Base-by-base conservation (phyloP, 2,888 invertebrate species). In the Marronus borbonicus region DNA sequence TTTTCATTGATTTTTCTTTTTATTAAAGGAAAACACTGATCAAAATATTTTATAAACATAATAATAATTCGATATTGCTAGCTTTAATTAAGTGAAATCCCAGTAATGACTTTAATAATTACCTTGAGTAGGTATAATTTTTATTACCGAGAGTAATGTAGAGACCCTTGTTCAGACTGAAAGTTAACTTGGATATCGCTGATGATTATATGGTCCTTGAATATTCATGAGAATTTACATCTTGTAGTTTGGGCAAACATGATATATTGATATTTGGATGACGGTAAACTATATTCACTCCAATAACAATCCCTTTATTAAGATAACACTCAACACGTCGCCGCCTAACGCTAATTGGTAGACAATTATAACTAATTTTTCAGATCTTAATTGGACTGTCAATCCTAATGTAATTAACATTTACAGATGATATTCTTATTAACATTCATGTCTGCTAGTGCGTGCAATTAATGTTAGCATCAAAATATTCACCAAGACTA, bases 201-300 rank as follows among this genome's bases (percentile, higher is more conserved):
- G 72, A 72, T 72, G 72, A 72, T 72, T 72, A 72, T 72, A 72
- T 72, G 58, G 39, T 24, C 20, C 55, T 72, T 72, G 72, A 60
- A 72, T 72, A 72, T 72, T 72, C 72, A 72, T 72, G 72, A 72
- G 72, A 72, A 55, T 68, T 68, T 72, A 72, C 72, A 72, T 72
- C 72, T 72, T 72, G 72, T 72, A 72, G 72, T 60, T 72, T 72
- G 39, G 60, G 58, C 72, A 72, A 72, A 72, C 72, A 72, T 72
- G 72, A 72, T 72, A 72, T 72, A 72, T 72, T 72, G 72, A 72
- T 72, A 72, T 72, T 72, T 72, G 44, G 72, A 58, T 72, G 72
- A 72, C 24, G 72, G 72, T 72, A 72, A 72, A 72, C 72, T 72
- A 72, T 72, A 72, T 39, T 10, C 58, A 12, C 39, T 58, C 20